A percentile compares a stretch with the other conserved stretches of the same genome.
Evolutionary conservation across 2,113 vertebrate species (phyloP).

Genomic region (Archocentrus centrarchus): DNA sequence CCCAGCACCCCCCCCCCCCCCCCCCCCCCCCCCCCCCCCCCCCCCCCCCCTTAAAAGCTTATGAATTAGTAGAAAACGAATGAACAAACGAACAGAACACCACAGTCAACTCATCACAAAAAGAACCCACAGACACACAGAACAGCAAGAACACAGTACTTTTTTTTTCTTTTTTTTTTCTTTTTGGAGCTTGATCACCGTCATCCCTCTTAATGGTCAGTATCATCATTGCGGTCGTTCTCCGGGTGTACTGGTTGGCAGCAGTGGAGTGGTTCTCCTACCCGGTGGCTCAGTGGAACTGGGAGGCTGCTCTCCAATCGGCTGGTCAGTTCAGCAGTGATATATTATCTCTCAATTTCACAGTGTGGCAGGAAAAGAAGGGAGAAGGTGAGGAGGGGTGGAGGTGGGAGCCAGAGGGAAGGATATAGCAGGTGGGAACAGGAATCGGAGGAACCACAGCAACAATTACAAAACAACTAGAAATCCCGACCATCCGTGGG

Average conservation of each 20-base stretch:
- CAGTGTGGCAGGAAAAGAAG: conserved; percentile 79
- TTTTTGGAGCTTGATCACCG: conserved; percentile 52
- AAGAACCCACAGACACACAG: conserved; percentile 83
- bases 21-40: conserved; percentile 40
- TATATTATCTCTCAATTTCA: conserved; percentile 79
- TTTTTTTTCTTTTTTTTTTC: conserved; percentile 54
- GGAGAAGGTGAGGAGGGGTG: conserved; percentile 28
- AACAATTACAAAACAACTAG: conserved; percentile 75
- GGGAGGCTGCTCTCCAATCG: conserved; percentile 59
- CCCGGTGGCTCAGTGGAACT: conserved; percentile 69
- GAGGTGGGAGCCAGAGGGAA: conserved; percentile 19
- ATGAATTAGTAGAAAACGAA: conserved; percentile 82
- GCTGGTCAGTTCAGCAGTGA: conserved; percentile 78
- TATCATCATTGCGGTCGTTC: conserved; percentile 59
- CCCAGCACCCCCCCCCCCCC: conserved; percentile 46
- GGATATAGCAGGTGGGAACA: conserved; percentile 29
- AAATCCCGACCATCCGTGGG: conserved; percentile 67
- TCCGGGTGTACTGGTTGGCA: conserved; percentile 60
- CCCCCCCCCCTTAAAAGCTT: conserved; percentile 65
- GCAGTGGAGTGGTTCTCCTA: conserved; percentile 49
- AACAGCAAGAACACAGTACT: conserved; percentile 83
- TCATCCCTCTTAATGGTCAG: conserved; percentile 63
- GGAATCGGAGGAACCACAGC: conserved; percentile 67
- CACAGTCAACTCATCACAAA: conserved; percentile 84
- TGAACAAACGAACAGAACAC: conserved; percentile 78